A percentile compares a stretch with the other conserved stretches of the same genome.
Evolutionary conservation across 2,113 vertebrate species (phyloP).

Genomic region (Eidolon helvum): DNA sequence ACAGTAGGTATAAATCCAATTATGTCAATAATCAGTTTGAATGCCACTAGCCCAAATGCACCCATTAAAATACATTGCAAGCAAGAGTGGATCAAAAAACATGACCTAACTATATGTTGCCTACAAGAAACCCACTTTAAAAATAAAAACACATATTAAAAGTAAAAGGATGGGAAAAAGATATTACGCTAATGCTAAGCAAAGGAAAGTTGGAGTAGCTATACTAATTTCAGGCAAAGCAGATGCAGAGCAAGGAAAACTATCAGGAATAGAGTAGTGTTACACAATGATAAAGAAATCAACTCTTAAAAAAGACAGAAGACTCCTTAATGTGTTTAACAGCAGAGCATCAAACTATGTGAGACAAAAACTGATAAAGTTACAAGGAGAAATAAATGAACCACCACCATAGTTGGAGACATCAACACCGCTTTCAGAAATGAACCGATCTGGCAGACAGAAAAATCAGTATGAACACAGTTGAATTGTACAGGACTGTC

Average conservation of each 20-base stretch:
- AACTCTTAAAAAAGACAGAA: neutral
- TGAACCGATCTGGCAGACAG: neutral
- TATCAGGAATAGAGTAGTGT: neutral
- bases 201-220: neutral
- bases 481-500: neutral
- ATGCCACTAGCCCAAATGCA: neutral
- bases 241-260: neutral
- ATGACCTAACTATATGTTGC: neutral
- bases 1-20: neutral
- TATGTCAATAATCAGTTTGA: neutral
- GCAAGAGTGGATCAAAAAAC: neutral
- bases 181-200: neutral
- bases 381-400: neutral
- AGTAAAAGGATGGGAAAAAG: neutral
- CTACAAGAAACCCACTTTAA: neutral
- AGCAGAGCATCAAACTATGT: neutral
- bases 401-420: neutral
- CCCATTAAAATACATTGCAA: neutral
- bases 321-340: neutral
- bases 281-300: neutral
- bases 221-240: neutral
- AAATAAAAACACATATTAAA: neutral
- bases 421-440: neutral
- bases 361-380: neutral
- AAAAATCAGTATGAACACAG: neutral